Base-by-base conservation (phyloP, 2,888 invertebrate genomes). In the Oasisia sp. region DNA sequence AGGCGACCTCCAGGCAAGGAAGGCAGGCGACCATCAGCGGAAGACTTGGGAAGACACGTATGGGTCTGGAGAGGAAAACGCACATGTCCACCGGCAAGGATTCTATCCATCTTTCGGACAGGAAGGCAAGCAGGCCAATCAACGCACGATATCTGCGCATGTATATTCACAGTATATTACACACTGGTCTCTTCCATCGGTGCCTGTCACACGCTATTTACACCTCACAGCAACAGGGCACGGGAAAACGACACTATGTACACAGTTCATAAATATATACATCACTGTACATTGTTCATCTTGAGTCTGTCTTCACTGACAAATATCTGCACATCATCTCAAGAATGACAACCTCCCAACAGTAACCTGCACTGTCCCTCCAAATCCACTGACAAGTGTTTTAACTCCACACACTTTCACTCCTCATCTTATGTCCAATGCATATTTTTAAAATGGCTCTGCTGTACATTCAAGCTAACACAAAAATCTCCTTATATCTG, bases 181-280 rank as follows among this genome's bases (percentile, higher is more conserved):
- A 74, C 74, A 74, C 5, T 5, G 7, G n/a, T 27, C 19, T 27
- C 19, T 74, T 74, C 74, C 27, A 7, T 74, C 56, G 14, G 19
- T 56, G 11, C 19, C 74, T 27, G 74, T 74, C 74, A 74, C 74
- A 27, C 74, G n/a, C 74, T 74, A 74, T 74, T 74, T 74, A 74
- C 74, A 74, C 74, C 74, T 27, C 74, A 74, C 74, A 19, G 7
- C n/a, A n/a, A 74, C 74, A 74, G 74, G 3, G 74, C 19, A 74
- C 19, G 27, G 27, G 14, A 74, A 74, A 4, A 27, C 27, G 74
- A 74, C 27, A 74, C 19, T 74, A 74, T 74, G 27, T 74, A 74
- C 27, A 74, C 74, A 74, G 74, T n/a, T 74, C 74, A 74, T 74
- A 27, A 74, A 74, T 74, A 74, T 74, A 74, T 74, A 74, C 74